A percentile compares a stretch with the other conserved stretches of the same genome.
Conservation (phyloP, 2,797 vertebrate genomes). For the Mus caroli region DNA sequence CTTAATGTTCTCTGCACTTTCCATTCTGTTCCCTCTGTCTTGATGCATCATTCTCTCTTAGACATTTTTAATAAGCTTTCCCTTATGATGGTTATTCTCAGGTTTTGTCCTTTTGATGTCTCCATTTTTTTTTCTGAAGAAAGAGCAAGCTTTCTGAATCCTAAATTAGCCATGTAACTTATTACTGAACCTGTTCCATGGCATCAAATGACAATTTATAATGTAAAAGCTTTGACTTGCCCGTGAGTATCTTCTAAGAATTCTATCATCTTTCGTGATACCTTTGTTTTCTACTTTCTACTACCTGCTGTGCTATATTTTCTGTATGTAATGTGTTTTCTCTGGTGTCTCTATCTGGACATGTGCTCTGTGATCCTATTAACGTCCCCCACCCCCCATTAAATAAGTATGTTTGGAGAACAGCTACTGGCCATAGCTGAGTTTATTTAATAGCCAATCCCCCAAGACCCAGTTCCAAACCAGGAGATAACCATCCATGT, state of each 20-base stretch:
- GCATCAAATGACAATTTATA: not conserved
- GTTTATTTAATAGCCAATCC: not conserved
- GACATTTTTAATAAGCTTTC: not conserved
- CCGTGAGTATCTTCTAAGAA: not conserved
- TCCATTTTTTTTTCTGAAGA: constrained; percentile 23
- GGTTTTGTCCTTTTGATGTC: not conserved
- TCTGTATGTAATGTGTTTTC: not conserved
- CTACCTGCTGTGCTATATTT: rapidly evolving
- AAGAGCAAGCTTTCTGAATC: constrained; percentile 11
- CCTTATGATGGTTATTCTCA: not conserved
- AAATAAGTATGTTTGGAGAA: not conserved
- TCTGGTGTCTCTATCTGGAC: not conserved
- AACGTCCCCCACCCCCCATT: not conserved
- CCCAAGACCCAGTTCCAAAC: rapidly evolving
- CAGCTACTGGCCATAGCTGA: too few relatives aligned
- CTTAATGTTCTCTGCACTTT: not conserved
- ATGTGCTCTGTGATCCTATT: not conserved
- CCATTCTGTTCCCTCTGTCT: not conserved
- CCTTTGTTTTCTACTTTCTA: not conserved
- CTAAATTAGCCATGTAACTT: not conserved
- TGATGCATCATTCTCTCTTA: not conserved
- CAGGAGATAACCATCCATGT: not conserved
- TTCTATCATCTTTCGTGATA: too few relatives aligned
- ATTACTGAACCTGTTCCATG: not conserved
- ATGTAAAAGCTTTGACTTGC: not conserved